Percentiles rank a stretch among this genome's conserved stretches.
Conservation (phyloP, 2,113 vertebrate species). For the Andinoacara biseriatus region DNA sequence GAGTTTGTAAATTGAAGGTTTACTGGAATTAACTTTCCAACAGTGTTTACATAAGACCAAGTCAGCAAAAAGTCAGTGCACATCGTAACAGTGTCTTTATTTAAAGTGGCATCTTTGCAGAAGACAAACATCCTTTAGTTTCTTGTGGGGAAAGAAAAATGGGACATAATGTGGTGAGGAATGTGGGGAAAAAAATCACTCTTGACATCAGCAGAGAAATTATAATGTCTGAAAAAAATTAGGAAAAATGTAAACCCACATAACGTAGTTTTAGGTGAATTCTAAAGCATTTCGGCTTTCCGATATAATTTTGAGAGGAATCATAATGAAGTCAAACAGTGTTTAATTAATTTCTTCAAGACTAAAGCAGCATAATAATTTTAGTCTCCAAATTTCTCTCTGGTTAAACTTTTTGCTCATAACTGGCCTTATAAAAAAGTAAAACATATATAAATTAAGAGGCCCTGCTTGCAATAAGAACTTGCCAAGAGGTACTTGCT, state of each 20-base stretch:
- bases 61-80: conserved; percentile 37
- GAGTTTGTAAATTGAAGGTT: conserved; percentile 78
- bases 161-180: background rate
- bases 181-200: background rate
- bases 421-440: conserved; percentile 25
- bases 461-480: conserved; percentile 56
- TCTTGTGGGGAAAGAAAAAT: background rate
- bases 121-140: conserved; percentile 42
- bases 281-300: background rate
- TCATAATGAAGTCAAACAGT: background rate
- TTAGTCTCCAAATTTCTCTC: background rate
- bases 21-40: conserved; percentile 73
- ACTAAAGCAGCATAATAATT: background rate
- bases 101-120: conserved; percentile 59
- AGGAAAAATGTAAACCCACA: background rate
- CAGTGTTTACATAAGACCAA: conserved; percentile 67
- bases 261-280: background rate
- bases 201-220: background rate
- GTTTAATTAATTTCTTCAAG: background rate
- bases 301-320: background rate
- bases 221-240: background rate
- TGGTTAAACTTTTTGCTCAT: conserved; percentile 24
- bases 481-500: conserved; percentile 72
- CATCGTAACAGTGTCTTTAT: conserved; percentile 24
- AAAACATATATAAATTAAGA: conserved; percentile 51